Conservation (phyloP, 2,113 vertebrate genomes). For the Tyrannus savana region DNA sequence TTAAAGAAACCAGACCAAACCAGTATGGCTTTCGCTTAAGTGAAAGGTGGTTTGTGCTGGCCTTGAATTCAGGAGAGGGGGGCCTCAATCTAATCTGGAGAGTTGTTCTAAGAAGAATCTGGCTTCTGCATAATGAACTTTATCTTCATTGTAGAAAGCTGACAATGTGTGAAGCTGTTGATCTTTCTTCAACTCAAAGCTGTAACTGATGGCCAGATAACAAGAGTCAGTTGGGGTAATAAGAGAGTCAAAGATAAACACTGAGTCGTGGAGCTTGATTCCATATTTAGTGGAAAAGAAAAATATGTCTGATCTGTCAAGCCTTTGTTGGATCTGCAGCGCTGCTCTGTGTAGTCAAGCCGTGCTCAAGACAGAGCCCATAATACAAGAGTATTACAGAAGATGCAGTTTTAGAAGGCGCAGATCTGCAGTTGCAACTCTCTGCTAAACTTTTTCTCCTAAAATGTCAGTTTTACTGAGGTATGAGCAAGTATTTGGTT, state of each 20-base stretch:
- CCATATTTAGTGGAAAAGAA: not conserved
- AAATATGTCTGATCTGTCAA: not conserved
- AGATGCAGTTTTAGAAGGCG: not conserved
- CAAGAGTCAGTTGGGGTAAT: conserved; percentile 12
- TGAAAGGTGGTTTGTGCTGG: conserved; percentile 3
- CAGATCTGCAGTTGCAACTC: not conserved
- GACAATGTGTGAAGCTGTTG: conserved; percentile 21
- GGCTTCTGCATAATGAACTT: conserved; percentile 20
- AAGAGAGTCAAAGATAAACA: not conserved
- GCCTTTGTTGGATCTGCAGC: not conserved
- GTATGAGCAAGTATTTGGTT: not conserved
- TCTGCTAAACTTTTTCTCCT: not conserved
- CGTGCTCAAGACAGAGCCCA: not conserved
- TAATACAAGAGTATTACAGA: not conserved
- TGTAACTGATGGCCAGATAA: conserved; percentile 27
- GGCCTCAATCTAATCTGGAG: not conserved
- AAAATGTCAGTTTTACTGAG: not conserved
- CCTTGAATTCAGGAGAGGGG: not conserved
- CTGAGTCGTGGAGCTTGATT: not conserved
- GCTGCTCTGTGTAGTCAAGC: not conserved
- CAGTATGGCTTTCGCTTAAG: conserved; percentile 3
- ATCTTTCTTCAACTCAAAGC: conserved; percentile 12
- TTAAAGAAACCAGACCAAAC: conserved; percentile 22
- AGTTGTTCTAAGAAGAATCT: not conserved
- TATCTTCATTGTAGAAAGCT: not conserved